Base-by-base conservation (phyloP, 2,113 vertebrate species). In the Egretta garzetta region DNA sequence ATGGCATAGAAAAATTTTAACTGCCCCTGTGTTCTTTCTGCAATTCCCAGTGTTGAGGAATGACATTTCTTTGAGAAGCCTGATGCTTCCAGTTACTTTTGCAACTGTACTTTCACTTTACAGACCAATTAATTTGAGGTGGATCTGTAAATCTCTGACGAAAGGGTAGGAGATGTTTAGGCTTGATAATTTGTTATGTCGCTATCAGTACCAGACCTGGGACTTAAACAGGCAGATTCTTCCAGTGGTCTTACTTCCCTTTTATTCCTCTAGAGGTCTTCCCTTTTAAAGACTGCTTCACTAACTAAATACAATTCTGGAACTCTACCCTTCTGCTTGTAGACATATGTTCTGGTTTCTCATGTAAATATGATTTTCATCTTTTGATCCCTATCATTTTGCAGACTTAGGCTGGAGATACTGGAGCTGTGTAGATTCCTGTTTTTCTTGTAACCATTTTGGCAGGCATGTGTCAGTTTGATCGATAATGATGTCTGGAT, bases 401-500 rank as follows among this genome's bases (percentile, higher is more conserved):
- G 73, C 59, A 88, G 56, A 39, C 53, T 94, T 94, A 63, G 59
- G 32, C 39, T 86, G 75, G 64, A 91, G 52, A 63, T 89, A 53
- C 47, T 58, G 80, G 67, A 90, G 56, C 73, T 63, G 30, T 53
- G 53, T 64, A 93, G 88, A 79, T 93, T 95, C 53, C 87, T 80
- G 62, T 59, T 94, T 97, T 96, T 91, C 53, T 52, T 96, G 87
- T 92, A 97, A 85, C 97, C 92, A 88, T 88, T 97, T 96, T 97
- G 97, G 97, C 95, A 98, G 88, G 93, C 94, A 72, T 90, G 94
- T 95, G 96, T 96, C 97, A 89, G 94, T 97, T 96, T 97, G 96
- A 97, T 98, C 73, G 71, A 94, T 97, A 98, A 97, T 96, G 96
- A 97, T 98, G 93, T 97, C 83, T 96, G 92, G 88, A 98, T 98